Conservation (phyloP, 2,797 vertebrate genomes). For the Sebastes matsubarae region DNA sequence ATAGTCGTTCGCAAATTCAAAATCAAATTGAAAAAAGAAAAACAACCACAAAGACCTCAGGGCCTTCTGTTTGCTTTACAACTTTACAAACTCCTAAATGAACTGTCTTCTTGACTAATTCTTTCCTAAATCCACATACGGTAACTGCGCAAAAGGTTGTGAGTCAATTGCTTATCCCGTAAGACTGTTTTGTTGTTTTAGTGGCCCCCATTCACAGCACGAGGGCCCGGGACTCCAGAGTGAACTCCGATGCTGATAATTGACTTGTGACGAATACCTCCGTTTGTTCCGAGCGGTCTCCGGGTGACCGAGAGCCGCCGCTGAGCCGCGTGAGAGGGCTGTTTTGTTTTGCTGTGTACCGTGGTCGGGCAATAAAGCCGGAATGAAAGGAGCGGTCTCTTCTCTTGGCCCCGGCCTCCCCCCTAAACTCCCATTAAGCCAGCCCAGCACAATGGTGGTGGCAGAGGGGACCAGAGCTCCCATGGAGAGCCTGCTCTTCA, state of each 20-base stretch:
- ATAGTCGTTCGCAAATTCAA: not conserved
- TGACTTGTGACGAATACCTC: slow-evolving; percentile 82
- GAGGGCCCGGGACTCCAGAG: slow-evolving; percentile 60
- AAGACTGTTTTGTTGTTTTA: slow-evolving; percentile 70
- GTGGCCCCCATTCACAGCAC: slow-evolving; percentile 61
- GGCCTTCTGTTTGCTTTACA: not conserved
- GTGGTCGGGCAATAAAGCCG: slow-evolving; percentile 69
- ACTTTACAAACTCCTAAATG: slow-evolving; percentile 48
- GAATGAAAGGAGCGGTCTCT: slow-evolving; percentile 71
- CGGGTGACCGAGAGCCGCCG: slow-evolving; percentile 65
- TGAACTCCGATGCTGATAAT: slow-evolving; percentile 75
- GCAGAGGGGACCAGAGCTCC: slow-evolving; percentile 66
- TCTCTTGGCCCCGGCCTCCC: slow-evolving; percentile 34
- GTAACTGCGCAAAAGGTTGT: slow-evolving; percentile 44
- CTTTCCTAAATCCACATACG: slow-evolving; percentile 46
- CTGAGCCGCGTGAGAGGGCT: slow-evolving; percentile 65
- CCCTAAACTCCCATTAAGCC: slow-evolving; percentile 68
- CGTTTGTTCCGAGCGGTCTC: slow-evolving; percentile 78
- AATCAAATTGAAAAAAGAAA: not conserved
- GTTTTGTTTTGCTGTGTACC: slow-evolving; percentile 76
- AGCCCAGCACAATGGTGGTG: slow-evolving; percentile 62
- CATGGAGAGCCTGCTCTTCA: slow-evolving; percentile 67
- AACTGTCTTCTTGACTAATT: slow-evolving; percentile 27
- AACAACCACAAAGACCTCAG: not conserved
- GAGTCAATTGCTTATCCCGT: slow-evolving; percentile 72